Conservation (phyloP, 2,113 vertebrate species). For the Myodes glareolus region DNA sequence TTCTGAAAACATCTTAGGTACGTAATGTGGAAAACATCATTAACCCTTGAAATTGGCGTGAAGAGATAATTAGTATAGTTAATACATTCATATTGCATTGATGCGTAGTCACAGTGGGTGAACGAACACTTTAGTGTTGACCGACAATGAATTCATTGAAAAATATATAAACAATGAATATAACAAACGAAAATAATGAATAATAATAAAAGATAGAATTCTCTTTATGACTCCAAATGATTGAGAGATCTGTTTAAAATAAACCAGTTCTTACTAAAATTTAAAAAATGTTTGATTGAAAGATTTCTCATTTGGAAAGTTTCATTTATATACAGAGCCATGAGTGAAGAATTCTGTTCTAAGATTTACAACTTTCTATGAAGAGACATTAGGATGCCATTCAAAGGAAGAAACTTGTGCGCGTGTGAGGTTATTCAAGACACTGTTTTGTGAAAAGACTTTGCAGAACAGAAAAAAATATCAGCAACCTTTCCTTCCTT, state of each 20-base stretch:
- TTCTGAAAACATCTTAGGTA: neutral
- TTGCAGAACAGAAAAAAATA: neutral
- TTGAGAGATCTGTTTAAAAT: constrained; percentile 35
- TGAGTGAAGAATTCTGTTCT: neutral
- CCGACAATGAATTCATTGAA: neutral
- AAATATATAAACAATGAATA: neutral
- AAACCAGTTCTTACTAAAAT: constrained; percentile 11
- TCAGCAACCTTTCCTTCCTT: neutral
- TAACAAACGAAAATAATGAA: neutral
- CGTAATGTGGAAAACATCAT: neutral
- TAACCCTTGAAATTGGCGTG: neutral
- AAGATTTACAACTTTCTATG: neutral
- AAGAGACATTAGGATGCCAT: neutral
- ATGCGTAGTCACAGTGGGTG: neutral
- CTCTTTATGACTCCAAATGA: neutral
- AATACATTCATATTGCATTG: neutral
- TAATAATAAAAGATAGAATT: neutral
- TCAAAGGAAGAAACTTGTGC: neutral
- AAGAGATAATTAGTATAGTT: neutral
- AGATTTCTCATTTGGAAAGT: neutral
- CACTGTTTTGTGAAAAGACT: constrained; percentile 16
- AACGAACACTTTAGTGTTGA: constrained; percentile 17
- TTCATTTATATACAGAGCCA: neutral
- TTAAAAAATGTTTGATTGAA: neutral
- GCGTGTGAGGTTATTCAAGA: neutral